Conservation (phyloP, 2,113 vertebrate genomes). For the Misgurnus anguillicaudatus region DNA sequence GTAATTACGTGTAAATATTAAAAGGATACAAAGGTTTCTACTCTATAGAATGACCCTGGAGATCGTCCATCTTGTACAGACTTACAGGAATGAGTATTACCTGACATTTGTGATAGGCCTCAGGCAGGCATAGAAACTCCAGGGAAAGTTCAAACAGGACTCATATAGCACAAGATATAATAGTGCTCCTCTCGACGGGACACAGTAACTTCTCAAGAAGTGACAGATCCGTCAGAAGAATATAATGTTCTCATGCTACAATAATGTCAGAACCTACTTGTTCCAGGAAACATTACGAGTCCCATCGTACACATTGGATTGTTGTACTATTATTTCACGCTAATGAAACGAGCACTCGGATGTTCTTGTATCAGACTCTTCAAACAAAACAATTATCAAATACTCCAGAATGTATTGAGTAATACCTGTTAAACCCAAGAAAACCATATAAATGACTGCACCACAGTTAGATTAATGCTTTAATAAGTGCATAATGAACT, state of each 20-base stretch:
- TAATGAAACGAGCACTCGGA: slow-evolving; percentile 9
- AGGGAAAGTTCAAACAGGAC: neutral
- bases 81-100: neutral
- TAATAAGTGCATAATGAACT: slow-evolving; percentile 51
- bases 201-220: slow-evolving; percentile 22
- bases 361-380: neutral
- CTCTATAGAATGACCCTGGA: too few relatives aligned
- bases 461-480: slow-evolving; percentile 34
- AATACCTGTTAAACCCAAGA: slow-evolving; percentile 17
- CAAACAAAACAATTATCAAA: neutral
- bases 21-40: too few relatives aligned
- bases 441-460: slow-evolving; percentile 3
- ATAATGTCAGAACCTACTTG: neutral
- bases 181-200: neutral
- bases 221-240: slow-evolving; percentile 6
- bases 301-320: too few relatives aligned
- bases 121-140: slow-evolving; percentile 10
- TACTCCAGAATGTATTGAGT: slow-evolving; percentile 22
- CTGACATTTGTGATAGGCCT: neutral
- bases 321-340: neutral
- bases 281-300: neutral
- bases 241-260: slow-evolving; percentile 48
- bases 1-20: too few relatives aligned
- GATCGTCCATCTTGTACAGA: neutral
- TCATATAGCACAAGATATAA: slow-evolving; percentile 1